Evolutionary conservation across 1,140 invertebrate genomes (phyloP).

Genomic region (Parapsyche elsis): DNA sequence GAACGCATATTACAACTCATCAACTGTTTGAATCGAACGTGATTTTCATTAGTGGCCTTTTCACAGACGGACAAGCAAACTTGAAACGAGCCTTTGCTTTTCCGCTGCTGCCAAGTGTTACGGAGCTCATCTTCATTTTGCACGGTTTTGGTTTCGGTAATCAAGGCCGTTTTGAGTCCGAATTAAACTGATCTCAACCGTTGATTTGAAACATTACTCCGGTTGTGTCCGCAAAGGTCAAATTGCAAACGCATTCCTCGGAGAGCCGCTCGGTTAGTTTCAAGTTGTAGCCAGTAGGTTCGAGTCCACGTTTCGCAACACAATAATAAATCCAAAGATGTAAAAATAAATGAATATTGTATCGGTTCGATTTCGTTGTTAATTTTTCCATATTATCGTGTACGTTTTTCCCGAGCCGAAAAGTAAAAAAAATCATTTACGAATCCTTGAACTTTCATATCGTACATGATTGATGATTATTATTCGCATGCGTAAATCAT

Average conservation of each 20-base stretch:
- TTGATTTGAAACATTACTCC: background rate
- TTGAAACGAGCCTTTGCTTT: no score
- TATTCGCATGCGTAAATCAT: background rate
- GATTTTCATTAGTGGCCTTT: conserved; percentile 27
- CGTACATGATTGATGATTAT: background rate
- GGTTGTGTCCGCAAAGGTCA: background rate
- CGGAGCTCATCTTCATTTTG: no score
- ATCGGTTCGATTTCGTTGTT: background rate
- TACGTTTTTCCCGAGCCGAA: background rate
- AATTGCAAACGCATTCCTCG: background rate
- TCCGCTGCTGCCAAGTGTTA: background rate
- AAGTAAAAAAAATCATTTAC: no score
- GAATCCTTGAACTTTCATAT: conserved; percentile 20
- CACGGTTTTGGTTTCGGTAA: background rate
- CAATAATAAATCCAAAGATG: no score
- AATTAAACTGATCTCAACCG: no score
- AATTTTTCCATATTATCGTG: background rate
- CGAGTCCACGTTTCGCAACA: no score
- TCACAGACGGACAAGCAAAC: background rate
- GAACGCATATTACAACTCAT: background rate
- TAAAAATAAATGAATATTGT: no score
- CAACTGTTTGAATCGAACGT: background rate
- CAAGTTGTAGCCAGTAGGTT: no score
- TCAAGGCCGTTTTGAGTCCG: background rate
- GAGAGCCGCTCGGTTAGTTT: background rate